These are phyloP conservation scores for Periplaneta americana DNA, from an alignment of 1,140 invertebrate genomes.

Conservation along the genomic window DNA sequence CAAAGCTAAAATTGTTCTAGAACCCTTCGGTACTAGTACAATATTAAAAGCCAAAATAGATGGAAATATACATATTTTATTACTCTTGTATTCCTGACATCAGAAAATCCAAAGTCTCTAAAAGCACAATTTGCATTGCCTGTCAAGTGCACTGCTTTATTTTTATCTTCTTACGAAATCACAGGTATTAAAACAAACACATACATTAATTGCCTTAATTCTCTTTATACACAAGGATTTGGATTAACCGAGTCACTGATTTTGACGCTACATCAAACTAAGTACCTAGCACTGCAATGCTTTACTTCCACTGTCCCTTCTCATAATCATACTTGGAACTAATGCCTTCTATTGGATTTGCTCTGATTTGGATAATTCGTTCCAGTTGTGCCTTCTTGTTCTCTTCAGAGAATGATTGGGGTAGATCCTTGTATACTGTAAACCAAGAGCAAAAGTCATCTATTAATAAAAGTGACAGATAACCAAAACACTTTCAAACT, in stretches of 20 bases:
- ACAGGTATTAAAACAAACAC: background rate
- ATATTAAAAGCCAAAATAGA: background rate
- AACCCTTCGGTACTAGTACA: background rate
- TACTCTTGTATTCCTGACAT: background rate
- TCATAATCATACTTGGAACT: slow-evolving; percentile 53
- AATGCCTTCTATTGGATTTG: slow-evolving; percentile 44
- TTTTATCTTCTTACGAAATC: background rate
- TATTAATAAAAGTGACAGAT: background rate
- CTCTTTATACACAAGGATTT: background rate
- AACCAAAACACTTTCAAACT: no score
- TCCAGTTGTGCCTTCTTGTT: slow-evolving; percentile 40
- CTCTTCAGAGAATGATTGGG: slow-evolving; percentile 41
- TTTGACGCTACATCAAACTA: slow-evolving; percentile 2
- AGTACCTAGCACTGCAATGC: background rate
- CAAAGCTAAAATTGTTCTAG: background rate
- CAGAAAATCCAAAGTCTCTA: background rate
- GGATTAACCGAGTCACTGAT: background rate
- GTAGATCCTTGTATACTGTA: slow-evolving; percentile 44
- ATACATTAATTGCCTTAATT: background rate
- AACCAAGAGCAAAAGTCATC: slow-evolving; percentile 6
- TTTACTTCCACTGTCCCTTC: slow-evolving; percentile 48
- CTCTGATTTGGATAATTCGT: slow-evolving; percentile 42
- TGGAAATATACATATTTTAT: background rate
- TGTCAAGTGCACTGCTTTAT: background rate
- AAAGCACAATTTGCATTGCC: background rate